Evolutionary conservation across 1,140 invertebrate species (phyloP).

Genomic region (Pemphigus obesinymphae): DNA sequence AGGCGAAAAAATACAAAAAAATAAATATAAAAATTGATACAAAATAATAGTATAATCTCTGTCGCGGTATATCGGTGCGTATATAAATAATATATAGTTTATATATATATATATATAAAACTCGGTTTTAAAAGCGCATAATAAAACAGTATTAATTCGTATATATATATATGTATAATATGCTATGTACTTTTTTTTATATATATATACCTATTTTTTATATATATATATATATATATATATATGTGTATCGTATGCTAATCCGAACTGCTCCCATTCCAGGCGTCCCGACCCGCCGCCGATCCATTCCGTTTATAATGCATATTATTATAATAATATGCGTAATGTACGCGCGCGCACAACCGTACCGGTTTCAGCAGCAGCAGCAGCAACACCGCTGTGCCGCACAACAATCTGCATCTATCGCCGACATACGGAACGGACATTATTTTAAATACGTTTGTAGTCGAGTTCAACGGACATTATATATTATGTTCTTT

Average conservation of each 20-base stretch:
- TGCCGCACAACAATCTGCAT: conserved; percentile 9
- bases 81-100: too few species aligned
- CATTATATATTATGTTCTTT: neutral
- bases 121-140: conserved; percentile 20
- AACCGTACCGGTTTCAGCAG: conserved; percentile 32
- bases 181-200: too few species aligned
- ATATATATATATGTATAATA: neutral
- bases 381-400: neutral
- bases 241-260: conserved; percentile 29
- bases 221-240: neutral
- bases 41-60: conserved; percentile 2
- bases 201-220: too few species aligned
- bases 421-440: conserved; percentile 1
- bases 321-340: neutral
- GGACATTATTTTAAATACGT: neutral
- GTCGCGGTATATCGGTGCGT: neutral
- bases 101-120: conserved; percentile 4
- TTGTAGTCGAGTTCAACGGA: neutral
- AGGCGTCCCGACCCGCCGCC: neutral
- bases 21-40: too few species aligned
- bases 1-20: too few species aligned
- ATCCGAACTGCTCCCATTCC: conserved; percentile 40
- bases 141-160: conserved; percentile 23
- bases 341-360: neutral
- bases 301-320: neutral